phyloP scores from a whole-genome alignment of 2,797 vertebrate species.

The Ambastaia sidthimunki region DNA sequence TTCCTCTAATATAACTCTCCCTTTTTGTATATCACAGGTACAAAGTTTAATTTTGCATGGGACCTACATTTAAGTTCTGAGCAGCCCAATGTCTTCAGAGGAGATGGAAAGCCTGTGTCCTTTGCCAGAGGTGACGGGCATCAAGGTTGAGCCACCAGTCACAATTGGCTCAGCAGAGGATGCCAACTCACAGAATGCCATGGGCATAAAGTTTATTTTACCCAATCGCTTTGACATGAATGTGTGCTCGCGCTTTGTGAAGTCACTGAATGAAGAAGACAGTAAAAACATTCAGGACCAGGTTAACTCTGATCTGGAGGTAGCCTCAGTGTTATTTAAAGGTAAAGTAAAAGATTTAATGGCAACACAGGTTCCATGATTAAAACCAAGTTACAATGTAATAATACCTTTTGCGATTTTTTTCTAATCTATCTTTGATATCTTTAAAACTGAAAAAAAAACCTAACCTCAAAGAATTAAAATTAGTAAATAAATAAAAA shows the following conservation, averaged over 20 bases:
- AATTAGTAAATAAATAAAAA: neutral
- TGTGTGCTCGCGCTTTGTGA: conserved; percentile 96
- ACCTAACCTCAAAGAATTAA: too few species aligned
- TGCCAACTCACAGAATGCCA: conserved; percentile 82
- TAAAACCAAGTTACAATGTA: too few species aligned
- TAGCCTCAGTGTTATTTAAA: conserved; percentile 98
- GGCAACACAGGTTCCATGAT: too few species aligned
- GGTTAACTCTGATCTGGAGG: conserved; percentile 98
- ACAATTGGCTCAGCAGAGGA: conserved; percentile 79
- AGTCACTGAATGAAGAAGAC: conserved; percentile 97
- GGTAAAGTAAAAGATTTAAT: conserved; percentile 71
- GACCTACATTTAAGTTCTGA: conserved; percentile 18
- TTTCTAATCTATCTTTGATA: too few species aligned
- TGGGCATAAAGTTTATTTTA: conserved; percentile 98
- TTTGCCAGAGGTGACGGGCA: conserved; percentile 83
- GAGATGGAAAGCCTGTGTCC: conserved; percentile 87
- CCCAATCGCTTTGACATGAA: conserved; percentile 99
- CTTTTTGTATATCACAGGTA: conserved; percentile 10
- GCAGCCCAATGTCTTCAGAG: conserved; percentile 78
- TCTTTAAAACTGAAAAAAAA: too few species aligned
- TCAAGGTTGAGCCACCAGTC: conserved; percentile 88
- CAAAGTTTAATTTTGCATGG: conserved; percentile 25
- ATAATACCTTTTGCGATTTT: too few species aligned
- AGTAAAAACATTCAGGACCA: conserved; percentile 99
- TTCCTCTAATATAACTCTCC: neutral